Conservation (phyloP, 2,888 invertebrate genomes). For the Mythimna pallens region DNA sequence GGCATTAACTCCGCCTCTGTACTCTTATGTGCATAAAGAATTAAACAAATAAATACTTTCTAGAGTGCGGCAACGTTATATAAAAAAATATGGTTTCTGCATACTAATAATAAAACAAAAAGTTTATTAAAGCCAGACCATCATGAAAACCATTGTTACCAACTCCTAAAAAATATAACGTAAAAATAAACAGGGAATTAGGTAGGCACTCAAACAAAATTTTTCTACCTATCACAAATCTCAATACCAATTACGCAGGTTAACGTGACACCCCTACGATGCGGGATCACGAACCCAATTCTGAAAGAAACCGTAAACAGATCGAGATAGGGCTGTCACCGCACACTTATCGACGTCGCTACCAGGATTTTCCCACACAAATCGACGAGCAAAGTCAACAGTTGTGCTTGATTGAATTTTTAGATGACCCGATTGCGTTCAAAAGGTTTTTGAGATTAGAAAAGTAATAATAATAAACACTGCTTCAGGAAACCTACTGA, state of each 20-base stretch:
- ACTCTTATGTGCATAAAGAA: no score
- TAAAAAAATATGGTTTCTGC: no score
- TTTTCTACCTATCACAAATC: slow-evolving; percentile 8
- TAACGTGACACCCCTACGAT: slow-evolving; percentile 66
- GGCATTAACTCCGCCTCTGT: no score
- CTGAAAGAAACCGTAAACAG: slow-evolving; percentile 69
- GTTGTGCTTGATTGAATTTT: slow-evolving; percentile 60
- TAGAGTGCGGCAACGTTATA: no score
- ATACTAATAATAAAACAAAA: background rate
- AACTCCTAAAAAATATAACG: background rate
- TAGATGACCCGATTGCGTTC: slow-evolving; percentile 29
- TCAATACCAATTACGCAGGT: slow-evolving; percentile 52
- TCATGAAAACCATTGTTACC: background rate
- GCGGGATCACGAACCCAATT: slow-evolving; percentile 82
- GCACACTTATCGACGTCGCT: slow-evolving; percentile 56
- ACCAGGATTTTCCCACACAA: slow-evolving; percentile 56
- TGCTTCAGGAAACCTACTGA: slow-evolving; percentile 4
- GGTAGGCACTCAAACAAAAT: background rate
- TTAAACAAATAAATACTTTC: no score
- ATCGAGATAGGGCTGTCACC: slow-evolving; percentile 69
- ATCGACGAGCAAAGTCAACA: slow-evolving; percentile 59
- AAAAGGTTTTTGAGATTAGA: slow-evolving; percentile 14
- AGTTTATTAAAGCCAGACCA: background rate
- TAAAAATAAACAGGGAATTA: background rate
- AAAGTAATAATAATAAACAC: slow-evolving; percentile 17